These are phyloP conservation scores for Mimachlamys varia DNA, from an alignment of 2,888 invertebrate genomes.

Conservation along the genomic window DNA sequence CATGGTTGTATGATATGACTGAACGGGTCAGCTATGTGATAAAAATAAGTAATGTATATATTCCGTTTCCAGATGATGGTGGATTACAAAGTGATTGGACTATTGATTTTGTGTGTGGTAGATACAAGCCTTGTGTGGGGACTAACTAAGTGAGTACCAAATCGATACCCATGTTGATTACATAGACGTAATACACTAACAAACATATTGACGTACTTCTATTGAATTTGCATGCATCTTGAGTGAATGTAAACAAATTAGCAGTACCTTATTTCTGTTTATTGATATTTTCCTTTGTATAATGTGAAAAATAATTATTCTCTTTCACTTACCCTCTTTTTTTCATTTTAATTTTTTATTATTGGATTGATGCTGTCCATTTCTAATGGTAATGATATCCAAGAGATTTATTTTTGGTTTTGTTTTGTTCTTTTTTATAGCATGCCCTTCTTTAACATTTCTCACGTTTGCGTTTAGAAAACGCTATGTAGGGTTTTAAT, in stretches of 20 bases:
- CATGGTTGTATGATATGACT: too few species aligned
- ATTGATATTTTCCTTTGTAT: background rate
- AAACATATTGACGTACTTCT: background rate
- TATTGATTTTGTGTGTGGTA: background rate
- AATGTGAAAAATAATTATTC: background rate
- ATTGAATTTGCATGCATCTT: background rate
- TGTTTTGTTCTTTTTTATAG: too few species aligned
- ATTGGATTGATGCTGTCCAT: too few species aligned
- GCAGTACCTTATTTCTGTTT: background rate
- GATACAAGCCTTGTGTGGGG: background rate
- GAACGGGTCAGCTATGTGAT: too few species aligned
- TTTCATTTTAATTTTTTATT: too few species aligned
- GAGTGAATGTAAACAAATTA: background rate
- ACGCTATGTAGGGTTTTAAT: too few species aligned
- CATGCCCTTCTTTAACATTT: too few species aligned
- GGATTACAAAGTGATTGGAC: background rate
- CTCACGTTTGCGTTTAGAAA: too few species aligned
- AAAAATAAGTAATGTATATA: too few species aligned
- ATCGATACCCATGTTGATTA: background rate
- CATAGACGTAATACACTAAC: background rate
- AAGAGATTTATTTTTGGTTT: too few species aligned
- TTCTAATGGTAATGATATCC: too few species aligned
- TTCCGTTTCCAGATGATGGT: background rate
- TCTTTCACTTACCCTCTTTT: background rate
- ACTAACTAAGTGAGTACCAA: background rate